Conservation (phyloP, 2,888 invertebrate species). For the Pristionchus exspectatus region DNA sequence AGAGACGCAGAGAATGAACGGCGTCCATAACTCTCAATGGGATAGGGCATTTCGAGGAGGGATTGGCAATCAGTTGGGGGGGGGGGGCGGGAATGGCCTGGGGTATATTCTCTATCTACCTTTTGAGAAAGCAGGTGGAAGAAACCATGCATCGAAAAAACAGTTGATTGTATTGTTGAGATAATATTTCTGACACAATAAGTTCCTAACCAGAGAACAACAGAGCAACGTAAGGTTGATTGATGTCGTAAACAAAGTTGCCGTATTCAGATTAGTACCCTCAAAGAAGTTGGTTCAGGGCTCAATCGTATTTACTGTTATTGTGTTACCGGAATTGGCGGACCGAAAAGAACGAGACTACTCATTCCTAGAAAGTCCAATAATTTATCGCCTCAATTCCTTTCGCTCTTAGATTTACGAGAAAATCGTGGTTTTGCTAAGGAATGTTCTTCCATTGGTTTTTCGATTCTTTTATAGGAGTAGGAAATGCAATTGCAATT, state of each 20-base stretch:
- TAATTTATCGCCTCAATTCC: background rate
- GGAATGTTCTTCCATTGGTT: too few relatives aligned
- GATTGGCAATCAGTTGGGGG: background rate
- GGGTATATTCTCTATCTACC: background rate
- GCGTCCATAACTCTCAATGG: background rate
- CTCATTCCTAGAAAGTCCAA: background rate
- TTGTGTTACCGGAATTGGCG: background rate
- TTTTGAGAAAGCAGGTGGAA: background rate
- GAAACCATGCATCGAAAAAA: too few relatives aligned
- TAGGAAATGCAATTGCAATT: too few relatives aligned
- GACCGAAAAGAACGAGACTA: background rate
- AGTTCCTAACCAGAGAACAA: too few relatives aligned
- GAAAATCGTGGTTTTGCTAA: too few relatives aligned
- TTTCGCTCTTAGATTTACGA: background rate
- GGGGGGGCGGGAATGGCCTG: background rate
- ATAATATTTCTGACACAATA: too few relatives aligned
- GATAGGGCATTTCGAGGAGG: background rate
- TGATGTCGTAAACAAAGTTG: background rate
- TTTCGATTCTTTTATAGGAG: too few relatives aligned
- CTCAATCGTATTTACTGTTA: background rate
- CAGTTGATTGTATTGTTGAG: too few relatives aligned
- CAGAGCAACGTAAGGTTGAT: too few relatives aligned
- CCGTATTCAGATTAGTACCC: background rate
- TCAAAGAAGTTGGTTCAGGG: background rate
- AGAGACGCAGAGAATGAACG: conserved; percentile 1